Percentiles rank a stretch among this genome's conserved stretches.
Conservation (phyloP, 2,797 vertebrate genomes). For the Carapus acus region DNA sequence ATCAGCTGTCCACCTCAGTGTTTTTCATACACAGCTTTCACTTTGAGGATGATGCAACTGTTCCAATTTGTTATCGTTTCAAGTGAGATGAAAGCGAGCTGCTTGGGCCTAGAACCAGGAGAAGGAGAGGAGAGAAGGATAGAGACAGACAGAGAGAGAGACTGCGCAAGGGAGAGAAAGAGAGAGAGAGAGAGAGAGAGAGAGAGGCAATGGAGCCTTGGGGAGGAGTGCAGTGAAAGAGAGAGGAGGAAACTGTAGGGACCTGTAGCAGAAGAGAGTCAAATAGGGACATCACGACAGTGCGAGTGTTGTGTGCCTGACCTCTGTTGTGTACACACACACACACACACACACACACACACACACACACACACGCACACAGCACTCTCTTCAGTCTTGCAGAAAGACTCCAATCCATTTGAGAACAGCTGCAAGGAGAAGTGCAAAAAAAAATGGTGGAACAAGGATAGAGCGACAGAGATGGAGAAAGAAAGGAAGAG, state of each 20-base stretch:
- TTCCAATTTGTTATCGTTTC: conserved; percentile 57
- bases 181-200: conserved; percentile 1
- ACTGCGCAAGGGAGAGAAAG: conserved; percentile 14
- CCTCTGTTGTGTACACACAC: conserved; percentile 20
- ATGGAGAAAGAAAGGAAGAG: neutral
- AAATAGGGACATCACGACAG: conserved; percentile 31
- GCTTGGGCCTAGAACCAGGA: conserved; percentile 58
- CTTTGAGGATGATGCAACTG: conserved; percentile 55
- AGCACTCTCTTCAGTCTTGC: conserved; percentile 56
- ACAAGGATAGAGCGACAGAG: conserved; percentile 20
- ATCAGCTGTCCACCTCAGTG: conserved; percentile 37
- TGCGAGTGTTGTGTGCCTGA: conserved; percentile 15
- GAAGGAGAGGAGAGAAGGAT: conserved; percentile 3
- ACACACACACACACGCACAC: conserved; percentile 24
- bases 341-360: conserved; percentile 15
- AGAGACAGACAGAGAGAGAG: conserved; percentile 13
- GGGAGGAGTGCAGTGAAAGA: conserved; percentile 19
- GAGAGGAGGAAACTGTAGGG: conserved; percentile 4
- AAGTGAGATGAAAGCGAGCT: conserved; percentile 59
- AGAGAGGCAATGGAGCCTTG: too few species aligned
- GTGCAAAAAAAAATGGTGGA: conserved; percentile 51
- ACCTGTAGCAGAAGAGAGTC: conserved; percentile 18
- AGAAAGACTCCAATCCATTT: conserved; percentile 58
- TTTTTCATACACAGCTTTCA: conserved; percentile 49
- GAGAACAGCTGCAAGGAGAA: conserved; percentile 68